Evolutionary conservation across 1,140 invertebrate species (phyloP).

Genomic region (Monochamus saltuarius): DNA sequence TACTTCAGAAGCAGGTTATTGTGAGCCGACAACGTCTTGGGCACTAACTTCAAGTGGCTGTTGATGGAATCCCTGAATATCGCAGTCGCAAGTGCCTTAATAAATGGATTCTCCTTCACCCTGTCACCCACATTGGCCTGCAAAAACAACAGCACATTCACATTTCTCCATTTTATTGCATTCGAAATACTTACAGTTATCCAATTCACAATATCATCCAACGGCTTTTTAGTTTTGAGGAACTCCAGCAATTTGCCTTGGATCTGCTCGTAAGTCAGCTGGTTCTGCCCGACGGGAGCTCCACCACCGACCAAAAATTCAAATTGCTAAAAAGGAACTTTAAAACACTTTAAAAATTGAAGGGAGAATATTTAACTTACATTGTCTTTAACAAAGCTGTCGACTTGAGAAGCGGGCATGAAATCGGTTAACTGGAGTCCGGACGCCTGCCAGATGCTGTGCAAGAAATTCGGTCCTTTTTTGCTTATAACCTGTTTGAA

Average conservation of each 20-base stretch:
- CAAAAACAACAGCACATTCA: no score
- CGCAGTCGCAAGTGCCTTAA: slow-evolving; percentile 73
- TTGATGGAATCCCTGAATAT: slow-evolving; percentile 66
- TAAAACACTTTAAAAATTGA: background rate
- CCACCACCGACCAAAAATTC: slow-evolving; percentile 59
- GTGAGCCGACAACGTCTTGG: slow-evolving; percentile 52
- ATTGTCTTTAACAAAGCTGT: slow-evolving; percentile 64
- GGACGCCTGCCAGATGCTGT: slow-evolving; percentile 60
- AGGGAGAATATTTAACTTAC: slow-evolving; percentile 53
- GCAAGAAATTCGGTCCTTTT: slow-evolving; percentile 60
- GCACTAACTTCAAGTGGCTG: slow-evolving; percentile 50
- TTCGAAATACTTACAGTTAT: slow-evolving; percentile 63
- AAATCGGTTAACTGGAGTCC: slow-evolving; percentile 59
- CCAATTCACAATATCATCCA: slow-evolving; percentile 69
- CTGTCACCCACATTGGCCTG: slow-evolving; percentile 66
- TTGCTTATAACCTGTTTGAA: slow-evolving; percentile 56
- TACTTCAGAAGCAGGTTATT: slow-evolving; percentile 69
- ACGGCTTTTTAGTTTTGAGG: slow-evolving; percentile 59
- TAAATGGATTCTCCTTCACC: slow-evolving; percentile 65
- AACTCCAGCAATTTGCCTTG: slow-evolving; percentile 60
- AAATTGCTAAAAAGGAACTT: slow-evolving; percentile 54
- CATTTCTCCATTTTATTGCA: no score
- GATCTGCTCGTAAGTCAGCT: slow-evolving; percentile 56
- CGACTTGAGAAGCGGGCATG: slow-evolving; percentile 56
- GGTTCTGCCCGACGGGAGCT: slow-evolving; percentile 46